These are phyloP conservation scores for Microcebus griseorufus DNA, from an alignment of 2,113 vertebrate genomes.

Conservation along the genomic window DNA sequence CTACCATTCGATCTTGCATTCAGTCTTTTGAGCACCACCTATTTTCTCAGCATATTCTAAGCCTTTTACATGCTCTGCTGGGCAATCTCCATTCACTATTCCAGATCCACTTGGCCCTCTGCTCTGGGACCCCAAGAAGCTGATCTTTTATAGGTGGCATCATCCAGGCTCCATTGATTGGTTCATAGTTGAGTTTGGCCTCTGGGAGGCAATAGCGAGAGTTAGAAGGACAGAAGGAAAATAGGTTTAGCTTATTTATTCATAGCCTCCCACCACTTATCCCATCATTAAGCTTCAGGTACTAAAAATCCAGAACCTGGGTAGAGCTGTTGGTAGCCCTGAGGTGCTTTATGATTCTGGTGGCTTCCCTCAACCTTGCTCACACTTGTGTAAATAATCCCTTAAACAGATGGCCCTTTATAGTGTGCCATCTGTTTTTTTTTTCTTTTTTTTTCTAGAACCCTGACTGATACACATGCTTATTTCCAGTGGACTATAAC, in stretches of 20 bases:
- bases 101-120: neutral
- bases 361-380: neutral
- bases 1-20: neutral
- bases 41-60: neutral
- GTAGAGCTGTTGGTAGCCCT: neutral
- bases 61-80: neutral
- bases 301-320: neutral
- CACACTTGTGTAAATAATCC: neutral
- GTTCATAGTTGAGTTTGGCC: neutral
- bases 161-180: neutral
- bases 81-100: neutral
- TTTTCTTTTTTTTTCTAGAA: neutral
- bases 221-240: neutral
- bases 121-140: neutral
- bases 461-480: neutral
- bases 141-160: neutral
- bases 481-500: neutral
- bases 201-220: neutral
- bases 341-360: neutral
- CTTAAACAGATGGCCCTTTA: neutral
- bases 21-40: neutral
- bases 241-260: neutral
- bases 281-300: neutral
- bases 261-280: neutral
- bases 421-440: neutral